Base-by-base conservation (phyloP, 2,797 vertebrate genomes). In the Ptychadena robeensis region DNA sequence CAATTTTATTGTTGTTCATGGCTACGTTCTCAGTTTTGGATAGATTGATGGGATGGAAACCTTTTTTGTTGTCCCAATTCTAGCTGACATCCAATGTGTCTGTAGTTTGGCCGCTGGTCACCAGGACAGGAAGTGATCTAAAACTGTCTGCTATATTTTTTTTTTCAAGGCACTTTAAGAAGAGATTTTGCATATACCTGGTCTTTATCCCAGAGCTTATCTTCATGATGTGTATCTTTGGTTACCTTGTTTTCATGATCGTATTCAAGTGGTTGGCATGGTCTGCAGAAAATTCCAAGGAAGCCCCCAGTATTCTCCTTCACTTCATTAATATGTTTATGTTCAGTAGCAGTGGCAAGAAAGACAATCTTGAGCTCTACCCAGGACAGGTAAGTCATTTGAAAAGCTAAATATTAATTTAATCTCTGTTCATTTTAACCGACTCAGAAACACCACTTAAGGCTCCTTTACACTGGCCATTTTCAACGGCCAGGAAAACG, bases 271-370 rank as follows among this genome's bases (percentile, higher is more conserved):
- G 98, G 97, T 76, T 98, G 86, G 92, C 93, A 0, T 99, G 93
- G 68, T 90, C 95, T 0, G 94, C 90, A 0, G 88, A 82, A 22
- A 93, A 95, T 87, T 97, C 97, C 2, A 91, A 88, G 10, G 83
- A 85, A 4, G 98, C 97, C 34, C 98, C 98, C 14, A 99, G 97
- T 89, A 97, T 99, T 87, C 95, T 99, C 78, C 97, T 99, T 61
- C 93, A 97, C 67, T 99, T 98, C 87, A 99, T 99, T 84, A 96
- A 96, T 91, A 99, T 99, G 97, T 98, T 99, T 71, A 90, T 98
- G 25, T 96, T 97, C 91, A 94, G 94, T 73, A 84, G 90, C 9
- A 90, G 66, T 67, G 85, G 89, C 8, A 91, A 70, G 53, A 88
- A 85, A 63, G 69, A 87, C 72, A 81, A 69, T 32, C 91, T 0